Conservation (phyloP, 2,113 vertebrate genomes). For the Clarias macrocephalus region DNA sequence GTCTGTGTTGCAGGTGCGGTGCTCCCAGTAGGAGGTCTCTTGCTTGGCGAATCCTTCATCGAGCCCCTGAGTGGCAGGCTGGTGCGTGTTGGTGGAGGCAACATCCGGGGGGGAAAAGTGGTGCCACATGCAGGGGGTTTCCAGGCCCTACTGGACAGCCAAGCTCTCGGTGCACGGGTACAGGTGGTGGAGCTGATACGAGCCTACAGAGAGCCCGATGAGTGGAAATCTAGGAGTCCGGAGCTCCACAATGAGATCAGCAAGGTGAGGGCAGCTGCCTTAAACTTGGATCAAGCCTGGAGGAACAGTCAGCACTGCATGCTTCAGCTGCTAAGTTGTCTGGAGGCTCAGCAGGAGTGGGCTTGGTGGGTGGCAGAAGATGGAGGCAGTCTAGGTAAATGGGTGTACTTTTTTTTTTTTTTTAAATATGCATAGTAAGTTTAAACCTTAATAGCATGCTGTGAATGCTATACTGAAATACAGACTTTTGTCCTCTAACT, state of each 20-base stretch:
- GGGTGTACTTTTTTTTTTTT: conserved; percentile 20
- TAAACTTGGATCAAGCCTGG: conserved; percentile 70
- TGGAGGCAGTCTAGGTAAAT: conserved; percentile 80
- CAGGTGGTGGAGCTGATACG: conserved; percentile 46
- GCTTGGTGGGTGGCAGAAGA: conserved; percentile 62
- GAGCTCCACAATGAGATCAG: conserved; percentile 53
- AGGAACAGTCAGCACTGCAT: conserved; percentile 68
- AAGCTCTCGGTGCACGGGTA: conserved; percentile 54
- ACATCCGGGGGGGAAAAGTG: conserved; percentile 60
- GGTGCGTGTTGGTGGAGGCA: conserved; percentile 71
- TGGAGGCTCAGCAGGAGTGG: conserved; percentile 71
- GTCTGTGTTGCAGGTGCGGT: conserved; percentile 72
- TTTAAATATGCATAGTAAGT: too few relatives aligned
- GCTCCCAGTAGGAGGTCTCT: conserved; percentile 78
- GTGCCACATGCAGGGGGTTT: conserved; percentile 75
- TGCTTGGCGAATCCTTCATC: conserved; percentile 78
- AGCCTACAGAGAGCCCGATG: conserved; percentile 23
- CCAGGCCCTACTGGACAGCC: conserved; percentile 76
- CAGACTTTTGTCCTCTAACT: neutral
- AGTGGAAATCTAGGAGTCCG: conserved; percentile 38
- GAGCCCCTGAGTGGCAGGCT: conserved; percentile 81
- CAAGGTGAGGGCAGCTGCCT: conserved; percentile 63
- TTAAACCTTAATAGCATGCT: neutral
- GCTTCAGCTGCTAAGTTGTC: conserved; percentile 69
- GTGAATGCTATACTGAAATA: too few relatives aligned